A percentile compares a stretch with the other conserved stretches of the same genome.
These are phyloP conservation scores for Typhlichthys subterraneus DNA, from an alignment of 2,797 vertebrate species.

Conservation along the genomic window DNA sequence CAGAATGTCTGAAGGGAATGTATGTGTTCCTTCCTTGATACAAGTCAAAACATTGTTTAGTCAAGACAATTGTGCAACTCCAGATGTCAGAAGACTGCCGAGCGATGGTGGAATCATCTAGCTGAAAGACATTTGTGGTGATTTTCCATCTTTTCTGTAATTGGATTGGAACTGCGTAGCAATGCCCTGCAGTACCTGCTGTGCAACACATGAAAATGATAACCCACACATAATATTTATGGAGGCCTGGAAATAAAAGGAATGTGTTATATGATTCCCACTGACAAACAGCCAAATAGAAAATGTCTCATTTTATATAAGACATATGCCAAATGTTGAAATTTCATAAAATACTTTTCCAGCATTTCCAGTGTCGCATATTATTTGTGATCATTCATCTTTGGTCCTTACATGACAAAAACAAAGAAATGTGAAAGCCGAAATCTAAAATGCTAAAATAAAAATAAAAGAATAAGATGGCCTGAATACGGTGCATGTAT, in stretches of 20 bases:
- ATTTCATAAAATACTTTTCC: neutral
- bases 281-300: neutral
- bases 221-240: neutral
- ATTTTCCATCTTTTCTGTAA: no score
- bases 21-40: no score
- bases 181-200: neutral
- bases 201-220: neutral
- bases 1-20: no score
- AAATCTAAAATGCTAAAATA: conserved; percentile 5
- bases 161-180: neutral
- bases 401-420: conserved; percentile 6
- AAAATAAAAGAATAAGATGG: conserved; percentile 18
- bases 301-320: neutral
- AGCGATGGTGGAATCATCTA: no score
- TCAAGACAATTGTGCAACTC: no score
- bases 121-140: no score
- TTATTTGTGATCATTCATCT: conserved; percentile 1
- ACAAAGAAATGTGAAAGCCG: neutral
- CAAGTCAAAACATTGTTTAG: no score
- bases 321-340: neutral
- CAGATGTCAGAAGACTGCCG: no score
- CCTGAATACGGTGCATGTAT: conserved; percentile 17
- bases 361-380: neutral
- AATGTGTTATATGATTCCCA: neutral
- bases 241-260: neutral